Evolutionary conservation across 2,113 vertebrate species (phyloP).

Genomic region (Struthio camelus): DNA sequence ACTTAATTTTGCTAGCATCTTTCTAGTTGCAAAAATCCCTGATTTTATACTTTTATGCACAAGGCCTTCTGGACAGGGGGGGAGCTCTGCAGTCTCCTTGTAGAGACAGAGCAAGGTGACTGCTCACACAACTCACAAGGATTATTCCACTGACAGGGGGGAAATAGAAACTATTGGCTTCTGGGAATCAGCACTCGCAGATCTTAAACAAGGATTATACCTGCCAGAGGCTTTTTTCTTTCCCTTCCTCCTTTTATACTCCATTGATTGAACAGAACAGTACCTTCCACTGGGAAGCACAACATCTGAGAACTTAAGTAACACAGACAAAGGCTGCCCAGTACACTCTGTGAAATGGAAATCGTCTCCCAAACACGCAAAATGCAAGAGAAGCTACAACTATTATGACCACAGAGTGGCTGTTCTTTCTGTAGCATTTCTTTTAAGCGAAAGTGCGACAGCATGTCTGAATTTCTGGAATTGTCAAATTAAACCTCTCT

Average conservation of each 20-base stretch:
- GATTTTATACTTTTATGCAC: accelerated
- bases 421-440: not conserved
- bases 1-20: accelerated
- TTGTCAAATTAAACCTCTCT: not conserved
- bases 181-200: not conserved
- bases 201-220: not conserved
- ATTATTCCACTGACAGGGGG: not conserved
- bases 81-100: not conserved
- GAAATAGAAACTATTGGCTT: not conserved
- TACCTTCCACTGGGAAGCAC: not conserved
- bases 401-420: not conserved
- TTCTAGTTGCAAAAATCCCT: not conserved
- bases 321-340: not conserved
- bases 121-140: not conserved
- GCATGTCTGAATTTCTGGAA: not conserved
- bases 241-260: not conserved
- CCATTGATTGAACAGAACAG: not conserved
- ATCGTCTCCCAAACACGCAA: not conserved
- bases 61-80: accelerated
- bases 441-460: not conserved
- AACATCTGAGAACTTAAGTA: not conserved
- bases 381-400: not conserved
- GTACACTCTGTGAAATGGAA: not conserved
- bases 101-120: accelerated
- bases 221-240: not conserved